Evolutionary conservation across 2,888 invertebrate genomes (phyloP).

Genomic region (Heliconius aoede): DNA sequence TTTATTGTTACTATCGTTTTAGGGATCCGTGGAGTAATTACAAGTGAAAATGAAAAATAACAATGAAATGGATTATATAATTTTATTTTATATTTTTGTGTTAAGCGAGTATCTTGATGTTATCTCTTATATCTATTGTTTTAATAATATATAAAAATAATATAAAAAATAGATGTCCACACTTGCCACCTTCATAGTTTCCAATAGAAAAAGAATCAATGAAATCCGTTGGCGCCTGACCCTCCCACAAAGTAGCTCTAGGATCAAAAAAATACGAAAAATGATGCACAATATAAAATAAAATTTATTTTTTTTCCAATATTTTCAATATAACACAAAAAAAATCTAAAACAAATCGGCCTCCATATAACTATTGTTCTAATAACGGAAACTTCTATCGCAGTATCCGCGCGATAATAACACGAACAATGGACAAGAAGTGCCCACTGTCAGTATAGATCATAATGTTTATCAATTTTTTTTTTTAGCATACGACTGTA

Average conservation of each 20-base stretch:
- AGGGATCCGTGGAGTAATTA: neutral
- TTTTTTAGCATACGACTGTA: neutral
- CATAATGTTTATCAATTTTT: neutral
- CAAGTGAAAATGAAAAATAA: neutral
- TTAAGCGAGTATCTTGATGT: no score
- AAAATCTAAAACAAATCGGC: constrained; percentile 7
- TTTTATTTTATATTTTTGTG: no score
- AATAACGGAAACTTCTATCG: constrained; percentile 50
- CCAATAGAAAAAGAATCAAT: no score
- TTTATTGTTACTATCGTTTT: constrained; percentile 4
- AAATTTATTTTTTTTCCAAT: neutral
- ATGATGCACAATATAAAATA: neutral
- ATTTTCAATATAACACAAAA: neutral
- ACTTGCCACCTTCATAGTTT: no score
- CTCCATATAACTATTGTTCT: constrained; percentile 36
- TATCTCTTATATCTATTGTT: no score
- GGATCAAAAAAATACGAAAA: no score
- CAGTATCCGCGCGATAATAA: constrained; percentile 40
- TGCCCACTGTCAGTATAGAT: constrained; percentile 18
- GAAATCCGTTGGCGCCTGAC: no score
- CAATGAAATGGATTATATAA: neutral
- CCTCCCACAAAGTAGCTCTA: no score
- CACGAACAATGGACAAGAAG: constrained; percentile 42
- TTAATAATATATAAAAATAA: no score
- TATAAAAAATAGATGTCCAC: no score